These are phyloP conservation scores for Eupithecia centaureata DNA, from an alignment of 2,888 invertebrate genomes.

Conservation along the genomic window DNA sequence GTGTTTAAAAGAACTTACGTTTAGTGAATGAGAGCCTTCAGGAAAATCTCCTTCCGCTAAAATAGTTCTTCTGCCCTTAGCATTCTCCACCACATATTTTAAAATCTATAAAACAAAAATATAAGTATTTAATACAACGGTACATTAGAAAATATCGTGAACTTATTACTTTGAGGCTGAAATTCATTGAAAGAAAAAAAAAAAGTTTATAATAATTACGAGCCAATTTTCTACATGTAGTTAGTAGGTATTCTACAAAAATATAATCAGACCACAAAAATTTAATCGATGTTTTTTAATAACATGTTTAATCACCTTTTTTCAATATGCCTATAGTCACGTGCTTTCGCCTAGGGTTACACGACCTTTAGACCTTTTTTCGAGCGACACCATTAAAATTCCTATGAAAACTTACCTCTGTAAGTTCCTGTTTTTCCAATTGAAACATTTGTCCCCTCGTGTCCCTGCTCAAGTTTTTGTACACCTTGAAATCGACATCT, in stretches of 20 bases:
- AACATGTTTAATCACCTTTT: too few species aligned
- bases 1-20: background rate
- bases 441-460: slow-evolving; percentile 64
- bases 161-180: too few species aligned
- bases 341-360: too few species aligned
- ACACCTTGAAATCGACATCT: slow-evolving; percentile 49
- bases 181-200: too few species aligned
- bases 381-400: background rate
- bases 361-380: too few species aligned
- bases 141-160: too few species aligned
- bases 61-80: slow-evolving; percentile 46
- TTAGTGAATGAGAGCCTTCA: slow-evolving; percentile 36
- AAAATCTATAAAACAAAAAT: slow-evolving; percentile 51
- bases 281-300: too few species aligned
- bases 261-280: too few species aligned
- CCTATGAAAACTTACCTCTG: slow-evolving; percentile 48
- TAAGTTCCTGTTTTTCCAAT: slow-evolving; percentile 52
- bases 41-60: slow-evolving; percentile 38
- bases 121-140: background rate
- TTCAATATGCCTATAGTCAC: too few species aligned
- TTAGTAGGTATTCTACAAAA: too few species aligned
- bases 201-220: too few species aligned
- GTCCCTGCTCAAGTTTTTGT: slow-evolving; percentile 53
- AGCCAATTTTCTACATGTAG: too few species aligned
- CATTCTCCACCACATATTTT: slow-evolving; percentile 50